phyloP scores from a whole-genome alignment of 2,113 vertebrate genomes.

The Pseudopipra pipra region DNA sequence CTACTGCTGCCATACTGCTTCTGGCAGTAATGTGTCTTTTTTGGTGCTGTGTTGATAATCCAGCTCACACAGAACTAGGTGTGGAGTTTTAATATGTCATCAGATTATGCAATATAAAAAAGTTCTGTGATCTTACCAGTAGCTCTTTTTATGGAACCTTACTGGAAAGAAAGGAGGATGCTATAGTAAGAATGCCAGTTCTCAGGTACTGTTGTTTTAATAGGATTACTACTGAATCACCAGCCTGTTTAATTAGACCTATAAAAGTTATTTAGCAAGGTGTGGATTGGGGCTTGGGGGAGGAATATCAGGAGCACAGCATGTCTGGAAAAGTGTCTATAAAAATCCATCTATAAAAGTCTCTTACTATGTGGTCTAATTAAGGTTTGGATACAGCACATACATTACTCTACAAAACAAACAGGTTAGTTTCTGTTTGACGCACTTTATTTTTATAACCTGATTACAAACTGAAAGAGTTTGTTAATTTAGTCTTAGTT shows the following conservation, averaged over 20 bases:
- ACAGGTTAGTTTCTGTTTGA: conserved; percentile 60
- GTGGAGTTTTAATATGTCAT: not conserved
- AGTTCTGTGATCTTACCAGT: not conserved
- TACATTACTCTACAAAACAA: conserved; percentile 48
- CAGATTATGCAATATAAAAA: not conserved
- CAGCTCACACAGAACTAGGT: not conserved
- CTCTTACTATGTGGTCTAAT: conserved; percentile 61
- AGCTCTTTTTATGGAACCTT: not conserved
- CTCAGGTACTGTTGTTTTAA: conserved; percentile 25
- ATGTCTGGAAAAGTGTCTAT: conserved; percentile 54
- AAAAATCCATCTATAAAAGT: conserved; percentile 54
- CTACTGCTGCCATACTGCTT: not conserved
- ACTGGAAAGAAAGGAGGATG: not conserved
- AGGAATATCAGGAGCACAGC: conserved; percentile 32
- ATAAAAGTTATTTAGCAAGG: conserved; percentile 60
- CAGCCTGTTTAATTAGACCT: conserved; percentile 41
- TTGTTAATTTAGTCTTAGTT: conserved; percentile 39
- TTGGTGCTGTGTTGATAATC: not conserved
- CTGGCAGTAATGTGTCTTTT: not conserved
- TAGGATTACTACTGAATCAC: conserved; percentile 48
- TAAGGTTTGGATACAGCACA: conserved; percentile 50
- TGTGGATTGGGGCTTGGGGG: conserved; percentile 14
- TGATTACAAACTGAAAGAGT: conserved; percentile 67
- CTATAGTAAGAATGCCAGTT: not conserved
- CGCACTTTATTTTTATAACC: conserved; percentile 64